Base-by-base conservation (phyloP, 2,113 vertebrate species). In the Callocephalon fimbriatum region DNA sequence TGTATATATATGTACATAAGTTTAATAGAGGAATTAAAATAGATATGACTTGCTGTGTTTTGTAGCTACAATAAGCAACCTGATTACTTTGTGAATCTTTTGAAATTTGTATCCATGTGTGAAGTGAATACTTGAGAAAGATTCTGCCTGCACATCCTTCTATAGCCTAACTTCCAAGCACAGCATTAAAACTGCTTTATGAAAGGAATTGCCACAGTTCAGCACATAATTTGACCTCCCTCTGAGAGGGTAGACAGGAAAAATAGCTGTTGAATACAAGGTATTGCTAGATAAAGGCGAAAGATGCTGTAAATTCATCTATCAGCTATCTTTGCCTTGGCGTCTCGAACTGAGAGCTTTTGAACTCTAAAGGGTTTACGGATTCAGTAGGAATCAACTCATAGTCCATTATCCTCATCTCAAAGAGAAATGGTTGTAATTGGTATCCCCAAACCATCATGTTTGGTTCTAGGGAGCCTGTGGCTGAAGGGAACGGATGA, bases 1-100 rank as follows among this genome's bases (percentile, higher is more conserved):
- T 25, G 12, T 56, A 14, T 54, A 5, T 42, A 15, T 26, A 14
- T 18, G 21, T 38, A 27, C 0, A 0, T 29, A 56, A 61, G 27
- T 79, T 87, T 74, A 68, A 58, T 5, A 54, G 44, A 59, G 17
- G 25, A 78, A 42, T 63, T 72, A 63, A 68, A 68, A n/a, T 50
- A 65, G 4, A 9, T 70, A 21, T 4, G 13, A 59, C 8, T 51
- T 73, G 16, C 23, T 72, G 25, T 12, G 13, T 67, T 88, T 83
- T 78, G 42, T 78, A 54, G 44, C 61, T 79, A 38, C 12, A 20
- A 21, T 32, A n/a, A 67, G 26, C 18, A 68, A 26, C 23, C 47
- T 4, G 10, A n/a, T 76, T 90, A 56, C 20, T 76, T 51, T 35
- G 8, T 76, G 44, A 76, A 19, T n/a, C 21, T 63, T 63, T 54